Base-by-base conservation (phyloP, 2,888 invertebrate species). In the Leucophenga maculata region DNA sequence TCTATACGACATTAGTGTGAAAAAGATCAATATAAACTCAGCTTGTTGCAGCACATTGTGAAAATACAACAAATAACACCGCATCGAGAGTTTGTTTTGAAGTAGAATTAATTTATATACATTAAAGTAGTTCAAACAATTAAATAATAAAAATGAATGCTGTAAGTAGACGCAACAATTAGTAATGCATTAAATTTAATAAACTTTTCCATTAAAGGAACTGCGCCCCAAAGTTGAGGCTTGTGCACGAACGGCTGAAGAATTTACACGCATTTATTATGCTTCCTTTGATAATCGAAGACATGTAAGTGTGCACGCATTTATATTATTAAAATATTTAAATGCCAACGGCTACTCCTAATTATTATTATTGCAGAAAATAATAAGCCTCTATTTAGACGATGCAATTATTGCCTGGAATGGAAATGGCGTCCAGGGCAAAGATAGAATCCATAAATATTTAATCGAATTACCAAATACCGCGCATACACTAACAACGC, bases 371-470 rank as follows among this genome's bases (percentile, higher is more conserved):
- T 86, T 88, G 69, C 77, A 93, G 93, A 88, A 94, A 85, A 93
- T 97, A 86, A 91, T 93, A 0, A 93, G 93, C 83, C 89, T 97
- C 55, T 98, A 97, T 85, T 89, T 96, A 78, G 95, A 96, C 59
- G 92, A 92, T 26, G 96, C 94, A 6, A 90, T 94, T n/a, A 89
- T 97, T 66, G 93, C 95, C 57, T 98, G 97, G 97, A 97, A 98
- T 90, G 98, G 98, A 32, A 96, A 96, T 88, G 94, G 94, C 6
- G 91, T 94, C 0, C 92, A 90, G 67, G 96, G 96, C 6, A 93
- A 92, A 81, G 94, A 94, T 46, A 92, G 92, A 73, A 96, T 98
- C 69, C 93, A 95, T 82, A 95, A 95, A 83, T 97, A 96, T 85
- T 92, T 95, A 74, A 92, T 94, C 85, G 94, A 94, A 75, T 89